A percentile compares a stretch with the other conserved stretches of the same genome.
phyloP scores from a whole-genome alignment of 2,888 invertebrate genomes.

The Pollenia labialis region DNA sequence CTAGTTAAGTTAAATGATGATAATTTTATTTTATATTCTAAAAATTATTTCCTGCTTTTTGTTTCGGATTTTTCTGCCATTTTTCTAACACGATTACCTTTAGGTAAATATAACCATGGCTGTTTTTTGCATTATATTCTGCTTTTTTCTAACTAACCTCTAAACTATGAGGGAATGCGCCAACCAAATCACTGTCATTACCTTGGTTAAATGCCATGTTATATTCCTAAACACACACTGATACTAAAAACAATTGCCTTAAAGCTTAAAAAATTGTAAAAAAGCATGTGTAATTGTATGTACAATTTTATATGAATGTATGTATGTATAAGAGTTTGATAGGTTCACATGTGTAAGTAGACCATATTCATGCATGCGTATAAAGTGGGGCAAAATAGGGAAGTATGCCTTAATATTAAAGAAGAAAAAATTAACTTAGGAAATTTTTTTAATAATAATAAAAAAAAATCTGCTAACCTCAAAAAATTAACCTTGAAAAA shows the following conservation, averaged over 20 bases:
- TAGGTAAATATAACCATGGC: conserved; percentile 35
- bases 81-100: conserved; percentile 43
- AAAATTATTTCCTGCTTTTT: conserved; percentile 12
- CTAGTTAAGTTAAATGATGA: conserved; percentile 28
- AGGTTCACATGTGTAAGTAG: too few relatives aligned
- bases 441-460: too few relatives aligned
- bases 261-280: conserved; percentile 39
- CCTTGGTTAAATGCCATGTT: conserved; percentile 70
- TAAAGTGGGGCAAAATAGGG: too few relatives aligned
- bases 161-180: conserved; percentile 48
- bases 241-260: conserved; percentile 39
- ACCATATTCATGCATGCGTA: too few relatives aligned
- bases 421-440: too few relatives aligned
- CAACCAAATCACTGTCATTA: conserved; percentile 66
- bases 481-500: too few relatives aligned
- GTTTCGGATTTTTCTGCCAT: background rate
- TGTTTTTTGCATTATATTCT: background rate
- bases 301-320: background rate
- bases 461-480: too few relatives aligned
- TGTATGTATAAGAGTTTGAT: background rate
- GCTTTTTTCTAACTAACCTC: conserved; percentile 38
- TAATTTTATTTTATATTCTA: background rate
- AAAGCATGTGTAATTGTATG: background rate
- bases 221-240: conserved; percentile 18
- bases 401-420: too few relatives aligned